phyloP scores from a whole-genome alignment of 2,113 vertebrate species.

The Montifringilla adamsi region DNA sequence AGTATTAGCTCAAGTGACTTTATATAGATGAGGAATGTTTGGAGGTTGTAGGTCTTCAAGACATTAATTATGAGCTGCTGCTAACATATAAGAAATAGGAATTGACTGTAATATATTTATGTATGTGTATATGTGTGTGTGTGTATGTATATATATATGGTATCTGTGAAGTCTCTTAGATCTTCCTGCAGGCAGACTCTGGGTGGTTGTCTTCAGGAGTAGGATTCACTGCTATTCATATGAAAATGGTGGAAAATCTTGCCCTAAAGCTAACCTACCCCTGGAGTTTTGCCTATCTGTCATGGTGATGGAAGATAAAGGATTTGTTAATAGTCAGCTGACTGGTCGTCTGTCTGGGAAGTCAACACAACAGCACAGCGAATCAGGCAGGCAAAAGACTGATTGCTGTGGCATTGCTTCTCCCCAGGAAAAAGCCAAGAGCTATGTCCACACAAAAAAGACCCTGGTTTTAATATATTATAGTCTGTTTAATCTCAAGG shows the following conservation, averaged over 20 bases:
- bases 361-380: not conserved
- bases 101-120: not conserved
- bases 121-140: not conserved
- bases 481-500: not conserved
- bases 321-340: conserved; percentile 23
- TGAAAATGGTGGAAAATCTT: conserved; percentile 55
- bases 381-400: not conserved
- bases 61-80: not conserved
- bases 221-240: conserved; percentile 33
- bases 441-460: not conserved
- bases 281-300: conserved; percentile 41
- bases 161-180: not conserved
- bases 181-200: not conserved
- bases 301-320: not conserved
- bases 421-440: not conserved
- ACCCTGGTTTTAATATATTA: not conserved
- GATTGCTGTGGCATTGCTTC: not conserved
- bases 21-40: not conserved
- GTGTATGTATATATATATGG: not conserved
- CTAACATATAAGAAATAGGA: not conserved
- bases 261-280: conserved; percentile 49
- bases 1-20: not conserved
- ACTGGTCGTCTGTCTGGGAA: not conserved
- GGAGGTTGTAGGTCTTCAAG: not conserved
- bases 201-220: not conserved